A percentile compares a stretch with the other conserved stretches of the same genome.
Conservation (phyloP, 2,797 vertebrate species). For the Pseudocheirus occidentalis region DNA sequence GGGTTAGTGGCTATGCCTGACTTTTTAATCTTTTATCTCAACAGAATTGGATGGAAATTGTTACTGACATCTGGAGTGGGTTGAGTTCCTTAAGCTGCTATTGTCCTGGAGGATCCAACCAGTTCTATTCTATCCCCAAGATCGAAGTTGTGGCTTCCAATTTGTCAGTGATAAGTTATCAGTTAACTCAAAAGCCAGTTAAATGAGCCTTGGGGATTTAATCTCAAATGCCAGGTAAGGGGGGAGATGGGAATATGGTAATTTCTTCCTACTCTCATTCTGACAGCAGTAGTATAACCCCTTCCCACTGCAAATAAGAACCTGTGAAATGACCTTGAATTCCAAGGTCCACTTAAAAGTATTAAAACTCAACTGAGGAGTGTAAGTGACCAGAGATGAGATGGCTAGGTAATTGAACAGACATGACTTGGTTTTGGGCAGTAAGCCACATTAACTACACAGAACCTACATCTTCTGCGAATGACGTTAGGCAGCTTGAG, state of each 20-base stretch:
- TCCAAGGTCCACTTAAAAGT: neutral
- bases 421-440: neutral
- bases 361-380: neutral
- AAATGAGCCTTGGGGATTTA: conserved; percentile 62
- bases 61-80: neutral
- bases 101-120: neutral
- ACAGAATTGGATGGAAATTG: neutral
- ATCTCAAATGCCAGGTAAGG: conserved; percentile 18
- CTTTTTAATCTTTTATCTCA: neutral
- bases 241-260: conserved; percentile 3
- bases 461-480: neutral
- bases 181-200: conserved; percentile 52
- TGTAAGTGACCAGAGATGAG: neutral
- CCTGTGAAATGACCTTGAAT: neutral
- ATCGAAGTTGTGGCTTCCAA: conserved; percentile 5
- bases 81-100: neutral
- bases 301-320: neutral
- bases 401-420: neutral
- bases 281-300: neutral
- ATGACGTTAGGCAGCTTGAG: neutral
- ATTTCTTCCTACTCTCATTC: neutral
- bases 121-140: conserved; percentile 40
- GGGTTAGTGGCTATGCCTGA: neutral
- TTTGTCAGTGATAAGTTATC: conserved; percentile 57
- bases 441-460: neutral